A percentile compares a stretch with the other conserved stretches of the same genome.
Evolutionary conservation across 2,888 invertebrate genomes (phyloP).

Genomic region (Corbicula japonica): DNA sequence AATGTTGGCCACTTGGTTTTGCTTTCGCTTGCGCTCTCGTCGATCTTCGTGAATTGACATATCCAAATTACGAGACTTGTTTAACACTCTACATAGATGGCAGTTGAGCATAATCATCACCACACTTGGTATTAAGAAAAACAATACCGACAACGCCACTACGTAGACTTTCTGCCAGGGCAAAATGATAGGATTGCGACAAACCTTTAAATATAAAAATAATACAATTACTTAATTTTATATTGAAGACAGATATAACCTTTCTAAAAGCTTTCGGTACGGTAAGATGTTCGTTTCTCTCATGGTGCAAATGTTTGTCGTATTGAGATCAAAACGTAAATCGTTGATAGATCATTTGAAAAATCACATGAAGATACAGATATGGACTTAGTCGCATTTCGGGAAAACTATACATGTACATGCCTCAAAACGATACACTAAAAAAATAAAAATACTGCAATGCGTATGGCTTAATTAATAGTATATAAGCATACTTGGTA

Average conservation of each 20-base stretch:
- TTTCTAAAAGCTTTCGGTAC: too few species aligned
- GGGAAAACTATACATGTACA: too few species aligned
- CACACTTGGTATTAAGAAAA: conserved; percentile 46
- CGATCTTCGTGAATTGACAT: conserved; percentile 2
- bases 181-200: conserved; percentile 42
- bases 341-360: not conserved
- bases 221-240: not conserved
- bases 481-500: too few species aligned
- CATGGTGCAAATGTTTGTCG: too few species aligned
- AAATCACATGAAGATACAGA: not conserved
- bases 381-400: too few species aligned
- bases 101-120: conserved; percentile 40
- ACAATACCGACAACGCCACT: conserved; percentile 25
- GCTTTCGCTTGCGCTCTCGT: conserved; percentile 24
- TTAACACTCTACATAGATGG: conserved; percentile 39
- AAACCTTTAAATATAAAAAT: conserved; percentile 41
- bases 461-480: too few species aligned
- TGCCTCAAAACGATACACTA: not conserved
- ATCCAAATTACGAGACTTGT: conserved; percentile 12
- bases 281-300: too few species aligned
- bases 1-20: conserved; percentile 67
- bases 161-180: conserved; percentile 40
- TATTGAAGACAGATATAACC: not conserved
- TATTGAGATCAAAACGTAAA: not conserved
- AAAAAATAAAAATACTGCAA: not conserved